Conservation (phyloP, 2,113 vertebrate genomes). For the Tenrec ecaudatus region DNA sequence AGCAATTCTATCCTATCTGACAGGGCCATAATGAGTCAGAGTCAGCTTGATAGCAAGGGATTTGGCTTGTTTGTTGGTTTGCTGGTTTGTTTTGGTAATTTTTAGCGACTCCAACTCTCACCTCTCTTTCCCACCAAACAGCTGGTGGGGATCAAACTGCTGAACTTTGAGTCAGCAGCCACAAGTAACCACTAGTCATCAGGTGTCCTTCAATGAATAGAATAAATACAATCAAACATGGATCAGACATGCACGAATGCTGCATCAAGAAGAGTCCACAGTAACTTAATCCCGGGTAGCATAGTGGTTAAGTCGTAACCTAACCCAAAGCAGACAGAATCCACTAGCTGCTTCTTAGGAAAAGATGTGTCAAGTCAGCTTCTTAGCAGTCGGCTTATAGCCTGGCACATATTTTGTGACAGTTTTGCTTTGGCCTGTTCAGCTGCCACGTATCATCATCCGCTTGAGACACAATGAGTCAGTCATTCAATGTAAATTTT, state of each 20-base stretch:
- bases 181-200: background rate
- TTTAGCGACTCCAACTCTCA: too few relatives aligned
- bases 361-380: background rate
- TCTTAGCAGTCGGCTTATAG: background rate
- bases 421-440: background rate
- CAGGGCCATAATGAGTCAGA: too few relatives aligned
- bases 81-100: too few relatives aligned
- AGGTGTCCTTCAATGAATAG: background rate
- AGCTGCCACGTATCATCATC: too few relatives aligned
- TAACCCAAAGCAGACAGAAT: background rate
- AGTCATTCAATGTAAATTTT: background rate
- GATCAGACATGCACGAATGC: background rate
- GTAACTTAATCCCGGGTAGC: background rate
- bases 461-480: background rate
- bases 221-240: background rate
- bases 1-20: too few relatives aligned
- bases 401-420: background rate
- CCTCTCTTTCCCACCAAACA: too few relatives aligned
- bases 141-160: background rate
- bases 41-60: too few relatives aligned
- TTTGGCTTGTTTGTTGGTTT: too few relatives aligned
- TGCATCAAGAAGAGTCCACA: background rate
- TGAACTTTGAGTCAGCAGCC: background rate
- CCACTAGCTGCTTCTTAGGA: background rate
- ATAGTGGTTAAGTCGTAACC: background rate